Base-by-base conservation (phyloP, 2,888 invertebrate species). In the Spicauda simplicius region DNA sequence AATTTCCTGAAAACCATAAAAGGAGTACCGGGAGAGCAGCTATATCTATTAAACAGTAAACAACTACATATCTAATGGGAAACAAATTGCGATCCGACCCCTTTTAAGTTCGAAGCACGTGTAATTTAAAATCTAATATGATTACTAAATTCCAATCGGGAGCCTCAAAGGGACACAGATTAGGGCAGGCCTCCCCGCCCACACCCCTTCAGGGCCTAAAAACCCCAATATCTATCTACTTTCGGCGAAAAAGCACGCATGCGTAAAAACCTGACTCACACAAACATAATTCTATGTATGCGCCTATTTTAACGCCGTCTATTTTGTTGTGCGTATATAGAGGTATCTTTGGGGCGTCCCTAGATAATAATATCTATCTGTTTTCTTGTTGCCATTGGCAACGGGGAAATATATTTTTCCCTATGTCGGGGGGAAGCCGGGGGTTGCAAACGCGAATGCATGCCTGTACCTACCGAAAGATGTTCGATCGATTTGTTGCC, bases 61-160 rank as follows among this genome's bases (percentile, higher is more conserved):
- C 77, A 84, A 86, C 86, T 86, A 85, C 5, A 25, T 25, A 25
- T 85, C 81, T 88, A 89, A 91, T 89, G 80, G 85, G 88, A 86
- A 90, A 89, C 80, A 88, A 90, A 90, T 90, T 90, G 85, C 76
- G 69, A 71, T 71, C 75, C 69, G 69, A 72, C 80, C 83, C 81
- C 88, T 84, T 87, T 85, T 80, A 86, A 88, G 82, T 87, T 85
- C 73, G 81, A 82, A 86, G 84, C 88, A 90, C 90, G 88, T 91
- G 90, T 90, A 90, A 91, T 91, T 92, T 92, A 90, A 91, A 92
- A 91, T 91, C 89, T 91, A 91, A 91, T 92, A 91, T 91, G 91
- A 91, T 91, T 91, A 92, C 91, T 90, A 91, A 91, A 91, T 91
- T 91, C 91, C 91, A 91, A 92, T 91, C 91, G 90, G 85, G 85